A percentile compares a stretch with the other conserved stretches of the same genome.
Conservation (phyloP, 2,113 vertebrate genomes). For the Gavia stellata region DNA sequence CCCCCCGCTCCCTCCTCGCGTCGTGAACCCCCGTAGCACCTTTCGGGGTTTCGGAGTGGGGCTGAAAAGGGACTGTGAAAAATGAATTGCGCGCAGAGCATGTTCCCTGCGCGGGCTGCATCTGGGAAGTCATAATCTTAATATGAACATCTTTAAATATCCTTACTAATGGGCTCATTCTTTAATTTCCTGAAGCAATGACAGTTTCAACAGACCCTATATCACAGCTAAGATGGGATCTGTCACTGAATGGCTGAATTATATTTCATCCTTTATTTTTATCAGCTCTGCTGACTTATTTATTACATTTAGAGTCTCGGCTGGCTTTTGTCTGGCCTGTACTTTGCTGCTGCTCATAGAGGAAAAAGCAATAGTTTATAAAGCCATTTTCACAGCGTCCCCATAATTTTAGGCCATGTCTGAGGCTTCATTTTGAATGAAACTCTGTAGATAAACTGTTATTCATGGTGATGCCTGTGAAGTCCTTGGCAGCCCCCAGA, state of each 20-base stretch:
- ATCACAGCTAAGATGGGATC: slow-evolving; percentile 50
- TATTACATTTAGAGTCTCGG: slow-evolving; percentile 3
- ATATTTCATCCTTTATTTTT: slow-evolving; percentile 65
- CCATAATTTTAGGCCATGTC: slow-evolving; percentile 38
- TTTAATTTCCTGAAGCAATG: slow-evolving; percentile 67
- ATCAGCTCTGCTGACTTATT: slow-evolving; percentile 50
- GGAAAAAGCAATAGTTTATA: slow-evolving; percentile 46
- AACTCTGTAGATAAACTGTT: slow-evolving; percentile 56
- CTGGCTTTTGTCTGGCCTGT: slow-evolving; percentile 38
- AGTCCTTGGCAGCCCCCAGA: slow-evolving; percentile 49
- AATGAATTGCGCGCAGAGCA: not conserved
- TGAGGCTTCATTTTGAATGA: slow-evolving; percentile 39
- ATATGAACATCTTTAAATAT: slow-evolving; percentile 44
- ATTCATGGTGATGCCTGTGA: slow-evolving; percentile 35
- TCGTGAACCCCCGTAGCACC: fast-evolving
- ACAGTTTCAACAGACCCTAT: slow-evolving; percentile 49
- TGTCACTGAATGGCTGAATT: slow-evolving; percentile 52
- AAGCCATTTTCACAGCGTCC: slow-evolving; percentile 48
- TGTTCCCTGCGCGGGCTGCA: not conserved
- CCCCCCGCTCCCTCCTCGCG: fast-evolving
- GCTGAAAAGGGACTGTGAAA: not conserved
- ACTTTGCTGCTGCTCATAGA: not conserved
- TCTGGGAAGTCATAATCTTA: slow-evolving; percentile 41
- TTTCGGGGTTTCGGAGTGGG: not conserved
- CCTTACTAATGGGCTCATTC: slow-evolving; percentile 63